Evolutionary conservation across 2,888 invertebrate species (phyloP).

Genomic region (Portevinia maculata): DNA sequence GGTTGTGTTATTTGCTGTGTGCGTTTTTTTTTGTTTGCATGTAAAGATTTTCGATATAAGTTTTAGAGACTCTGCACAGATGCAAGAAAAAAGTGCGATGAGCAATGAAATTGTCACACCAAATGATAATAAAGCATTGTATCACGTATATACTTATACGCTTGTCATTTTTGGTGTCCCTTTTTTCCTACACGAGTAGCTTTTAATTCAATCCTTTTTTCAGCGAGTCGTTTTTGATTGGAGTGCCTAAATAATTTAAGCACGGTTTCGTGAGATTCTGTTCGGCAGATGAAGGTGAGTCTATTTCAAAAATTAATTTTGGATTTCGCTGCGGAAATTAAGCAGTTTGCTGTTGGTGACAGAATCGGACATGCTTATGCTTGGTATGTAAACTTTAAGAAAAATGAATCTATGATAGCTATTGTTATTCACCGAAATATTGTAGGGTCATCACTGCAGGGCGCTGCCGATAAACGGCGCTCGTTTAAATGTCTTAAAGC

Average conservation of each 20-base stretch:
- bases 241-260: background rate
- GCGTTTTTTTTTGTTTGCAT: constrained; percentile 22
- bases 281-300: background rate
- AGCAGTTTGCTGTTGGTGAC: background rate
- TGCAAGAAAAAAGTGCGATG: constrained; percentile 56
- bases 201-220: constrained; percentile 1
- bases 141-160: constrained; percentile 72
- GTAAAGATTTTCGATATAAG: constrained; percentile 70
- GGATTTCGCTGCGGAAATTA: background rate
- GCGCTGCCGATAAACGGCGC: no score
- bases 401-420: no score
- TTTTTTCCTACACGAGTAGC: constrained; percentile 4
- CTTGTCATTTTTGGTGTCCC: constrained; percentile 58
- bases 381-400: no score
- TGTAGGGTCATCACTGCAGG: no score
- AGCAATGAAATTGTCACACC: constrained; percentile 74
- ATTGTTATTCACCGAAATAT: no score
- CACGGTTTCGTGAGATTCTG: background rate
- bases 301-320: background rate
- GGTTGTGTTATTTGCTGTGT: constrained; percentile 40
- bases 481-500: no score
- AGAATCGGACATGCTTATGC: background rate
- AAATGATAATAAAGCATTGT: constrained; percentile 70
- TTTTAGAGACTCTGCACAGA: constrained; percentile 47
- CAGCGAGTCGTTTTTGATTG: no score